These are phyloP conservation scores for Lamellibrachia luymesi DNA, from an alignment of 1,140 invertebrate species.

Conservation along the genomic window DNA sequence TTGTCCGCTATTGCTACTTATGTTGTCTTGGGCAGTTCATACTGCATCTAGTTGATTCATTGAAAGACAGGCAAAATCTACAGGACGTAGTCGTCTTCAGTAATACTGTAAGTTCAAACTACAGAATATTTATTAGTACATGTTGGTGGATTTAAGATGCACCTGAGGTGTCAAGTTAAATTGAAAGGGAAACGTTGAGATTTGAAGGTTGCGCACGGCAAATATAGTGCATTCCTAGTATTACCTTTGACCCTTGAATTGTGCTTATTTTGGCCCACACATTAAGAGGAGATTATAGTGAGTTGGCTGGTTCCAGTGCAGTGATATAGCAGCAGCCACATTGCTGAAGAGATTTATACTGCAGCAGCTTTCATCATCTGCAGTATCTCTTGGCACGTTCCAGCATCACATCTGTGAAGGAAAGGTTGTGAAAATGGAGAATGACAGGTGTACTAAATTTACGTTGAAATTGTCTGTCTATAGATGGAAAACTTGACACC, in stretches of 20 bases:
- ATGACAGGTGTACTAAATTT: background rate
- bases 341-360: too few relatives aligned
- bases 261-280: background rate
- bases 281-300: background rate
- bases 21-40: background rate
- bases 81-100: background rate
- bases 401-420: background rate
- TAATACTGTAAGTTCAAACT: background rate
- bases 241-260: background rate
- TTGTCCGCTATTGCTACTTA: background rate
- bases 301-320: background rate
- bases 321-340: too few relatives aligned
- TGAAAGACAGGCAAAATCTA: background rate
- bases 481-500: background rate
- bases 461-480: background rate
- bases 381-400: background rate
- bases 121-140: background rate
- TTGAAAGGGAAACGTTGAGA: background rate
- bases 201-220: background rate
- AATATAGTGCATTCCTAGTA: background rate
- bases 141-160: background rate
- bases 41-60: background rate
- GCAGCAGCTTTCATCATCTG: too few relatives aligned
- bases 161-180: background rate
- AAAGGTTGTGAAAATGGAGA: background rate